A percentile compares a stretch with the other conserved stretches of the same genome.
These are phyloP conservation scores for Rhinophrynus dorsalis DNA, from an alignment of 2,797 vertebrate species.

Conservation along the genomic window DNA sequence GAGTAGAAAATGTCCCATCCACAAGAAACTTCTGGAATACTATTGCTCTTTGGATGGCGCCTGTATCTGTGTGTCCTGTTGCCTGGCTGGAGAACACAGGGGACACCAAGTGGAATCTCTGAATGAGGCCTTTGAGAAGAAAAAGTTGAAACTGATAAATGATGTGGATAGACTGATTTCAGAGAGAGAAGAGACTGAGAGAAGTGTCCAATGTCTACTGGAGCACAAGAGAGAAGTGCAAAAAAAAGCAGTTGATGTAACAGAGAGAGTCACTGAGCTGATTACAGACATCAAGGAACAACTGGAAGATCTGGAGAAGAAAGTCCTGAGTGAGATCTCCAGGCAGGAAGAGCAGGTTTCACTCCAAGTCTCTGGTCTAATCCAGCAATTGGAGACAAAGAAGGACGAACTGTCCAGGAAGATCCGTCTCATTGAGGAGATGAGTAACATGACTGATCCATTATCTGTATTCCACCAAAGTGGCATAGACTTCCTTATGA, in stretches of 20 bases:
- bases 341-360: neutral
- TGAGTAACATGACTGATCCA: neutral
- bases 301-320: neutral
- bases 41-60: constrained; percentile 1
- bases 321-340: neutral
- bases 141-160: neutral
- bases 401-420: neutral
- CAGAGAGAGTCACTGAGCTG: neutral
- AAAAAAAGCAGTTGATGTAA: neutral
- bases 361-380: neutral
- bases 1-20: neutral
- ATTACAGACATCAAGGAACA: neutral
- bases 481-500: too few species aligned
- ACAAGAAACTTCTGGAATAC: neutral
- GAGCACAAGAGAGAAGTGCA: neutral
- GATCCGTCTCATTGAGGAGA: neutral
- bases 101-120: constrained; percentile 5
- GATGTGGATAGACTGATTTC: neutral
- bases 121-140: neutral
- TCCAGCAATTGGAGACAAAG: neutral
- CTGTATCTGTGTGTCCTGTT: constrained; percentile 10
- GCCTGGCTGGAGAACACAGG: neutral
- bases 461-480: too few species aligned
- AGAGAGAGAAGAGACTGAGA: neutral
- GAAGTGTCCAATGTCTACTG: neutral